A percentile compares a stretch with the other conserved stretches of the same genome.
These are phyloP conservation scores for Struthidea cinerea DNA, from an alignment of 2,113 vertebrate genomes.

Conservation along the genomic window DNA sequence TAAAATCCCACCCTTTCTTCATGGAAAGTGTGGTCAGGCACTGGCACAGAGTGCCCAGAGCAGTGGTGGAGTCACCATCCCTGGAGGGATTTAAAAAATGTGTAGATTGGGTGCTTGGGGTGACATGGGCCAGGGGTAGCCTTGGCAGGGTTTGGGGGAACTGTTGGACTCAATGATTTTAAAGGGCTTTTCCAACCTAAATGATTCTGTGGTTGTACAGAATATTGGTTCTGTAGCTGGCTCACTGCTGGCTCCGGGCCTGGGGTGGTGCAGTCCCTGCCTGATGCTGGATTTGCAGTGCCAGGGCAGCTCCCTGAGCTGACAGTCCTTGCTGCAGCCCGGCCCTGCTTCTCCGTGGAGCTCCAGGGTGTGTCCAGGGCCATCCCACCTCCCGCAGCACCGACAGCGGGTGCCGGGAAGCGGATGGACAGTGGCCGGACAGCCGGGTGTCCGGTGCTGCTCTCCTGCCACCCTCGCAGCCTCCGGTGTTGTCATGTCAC, in stretches of 20 bases:
- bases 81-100: background rate
- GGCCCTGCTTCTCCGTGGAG: accelerated
- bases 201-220: background rate
- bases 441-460: background rate
- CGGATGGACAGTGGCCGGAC: background rate
- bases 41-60: background rate
- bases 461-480: background rate
- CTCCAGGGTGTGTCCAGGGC: accelerated
- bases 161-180: background rate
- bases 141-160: background rate
- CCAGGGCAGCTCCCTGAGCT: background rate
- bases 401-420: accelerated
- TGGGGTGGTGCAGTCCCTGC: background rate
- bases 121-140: background rate
- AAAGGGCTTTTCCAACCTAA: background rate
- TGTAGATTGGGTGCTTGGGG: background rate
- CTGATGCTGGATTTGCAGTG: background rate
- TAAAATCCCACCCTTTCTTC: background rate
- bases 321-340: background rate
- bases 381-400: accelerated
- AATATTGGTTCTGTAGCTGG: background rate
- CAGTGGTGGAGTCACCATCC: background rate
- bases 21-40: background rate
- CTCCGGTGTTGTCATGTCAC: background rate
- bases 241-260: background rate